phyloP scores from a whole-genome alignment of 2,113 vertebrate genomes.

The Uria lomvia region DNA sequence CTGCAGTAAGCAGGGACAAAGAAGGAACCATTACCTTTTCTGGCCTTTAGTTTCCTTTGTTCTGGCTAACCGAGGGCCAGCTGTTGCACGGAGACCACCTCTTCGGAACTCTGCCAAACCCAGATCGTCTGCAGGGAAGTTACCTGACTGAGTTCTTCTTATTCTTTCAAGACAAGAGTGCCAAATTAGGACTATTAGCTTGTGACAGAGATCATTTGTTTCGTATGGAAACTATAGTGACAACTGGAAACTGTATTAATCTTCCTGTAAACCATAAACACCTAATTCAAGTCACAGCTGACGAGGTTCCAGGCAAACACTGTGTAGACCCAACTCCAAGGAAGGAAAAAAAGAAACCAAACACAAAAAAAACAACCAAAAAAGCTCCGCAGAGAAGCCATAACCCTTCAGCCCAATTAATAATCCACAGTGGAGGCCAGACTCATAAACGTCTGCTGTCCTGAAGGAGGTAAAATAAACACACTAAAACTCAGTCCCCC shows the following conservation, averaged over 20 bases:
- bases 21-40: slow-evolving; percentile 65
- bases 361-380: too few species aligned
- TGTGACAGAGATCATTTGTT: not conserved
- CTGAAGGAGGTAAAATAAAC: not conserved
- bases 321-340: not conserved
- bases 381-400: not conserved
- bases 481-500: not conserved
- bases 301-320: not conserved
- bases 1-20: too few species aligned
- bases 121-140: slow-evolving; percentile 82
- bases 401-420: not conserved
- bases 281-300: not conserved
- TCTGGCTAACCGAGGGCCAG: slow-evolving; percentile 88
- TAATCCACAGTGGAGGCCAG: not conserved
- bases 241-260: not conserved
- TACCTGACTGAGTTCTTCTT: slow-evolving; percentile 92
- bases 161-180: slow-evolving; percentile 77
- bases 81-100: slow-evolving; percentile 94
- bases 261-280: not conserved
- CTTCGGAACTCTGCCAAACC: slow-evolving; percentile 86
- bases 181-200: not conserved
- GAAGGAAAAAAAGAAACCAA: not conserved
- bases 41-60: slow-evolving; percentile 83
- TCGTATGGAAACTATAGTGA: not conserved
- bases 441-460: not conserved